Evolutionary conservation across 2,888 invertebrate species (phyloP).

Genomic region (Lepidonotus clava): DNA sequence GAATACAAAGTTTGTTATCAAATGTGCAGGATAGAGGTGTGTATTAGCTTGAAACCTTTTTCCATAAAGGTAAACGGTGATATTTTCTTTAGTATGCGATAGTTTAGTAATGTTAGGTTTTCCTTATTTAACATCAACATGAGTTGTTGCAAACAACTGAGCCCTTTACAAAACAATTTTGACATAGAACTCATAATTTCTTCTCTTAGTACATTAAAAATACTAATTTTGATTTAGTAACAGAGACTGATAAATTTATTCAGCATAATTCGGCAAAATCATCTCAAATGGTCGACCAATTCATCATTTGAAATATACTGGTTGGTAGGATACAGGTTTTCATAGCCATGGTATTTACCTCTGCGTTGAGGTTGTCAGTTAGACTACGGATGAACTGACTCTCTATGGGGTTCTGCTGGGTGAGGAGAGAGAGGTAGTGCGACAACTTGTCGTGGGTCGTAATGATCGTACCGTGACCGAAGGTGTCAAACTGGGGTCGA

Average conservation of each 20-base stretch:
- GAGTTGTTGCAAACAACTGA: no score
- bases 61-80: no score
- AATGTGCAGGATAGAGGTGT: background rate
- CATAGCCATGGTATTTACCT: slow-evolving; percentile 86
- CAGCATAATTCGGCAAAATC: no score
- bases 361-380: slow-evolving; percentile 98
- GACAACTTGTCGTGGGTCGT: slow-evolving; percentile 94
- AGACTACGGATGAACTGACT: slow-evolving; percentile 95
- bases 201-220: background rate
- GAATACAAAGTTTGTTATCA: background rate
- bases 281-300: no score
- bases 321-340: background rate
- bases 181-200: no score
- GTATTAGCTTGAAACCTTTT: background rate
- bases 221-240: no score
- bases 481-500: slow-evolving; percentile 95
- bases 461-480: slow-evolving; percentile 97
- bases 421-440: slow-evolving; percentile 95
- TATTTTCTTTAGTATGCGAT: no score
- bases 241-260: no score
- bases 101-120: no score
- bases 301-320: background rate
- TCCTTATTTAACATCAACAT: no score
- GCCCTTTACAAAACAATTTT: no score
- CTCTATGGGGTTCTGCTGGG: slow-evolving; percentile 98